A percentile compares a stretch with the other conserved stretches of the same genome.
phyloP scores from a whole-genome alignment of 2,797 vertebrate species.

The Tamandua tetradactyla region DNA sequence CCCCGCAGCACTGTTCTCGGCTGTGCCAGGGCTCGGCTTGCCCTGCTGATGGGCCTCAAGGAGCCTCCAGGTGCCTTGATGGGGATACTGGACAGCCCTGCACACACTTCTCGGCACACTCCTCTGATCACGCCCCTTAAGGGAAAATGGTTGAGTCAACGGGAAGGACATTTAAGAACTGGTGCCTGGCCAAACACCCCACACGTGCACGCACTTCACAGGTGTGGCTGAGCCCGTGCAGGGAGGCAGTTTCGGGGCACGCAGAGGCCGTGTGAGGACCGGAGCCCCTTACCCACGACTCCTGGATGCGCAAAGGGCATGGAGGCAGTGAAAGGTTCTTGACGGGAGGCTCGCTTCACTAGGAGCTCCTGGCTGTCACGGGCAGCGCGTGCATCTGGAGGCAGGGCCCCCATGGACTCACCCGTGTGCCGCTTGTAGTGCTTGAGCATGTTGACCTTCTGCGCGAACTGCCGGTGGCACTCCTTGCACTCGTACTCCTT shows the following conservation, averaged over 20 bases:
- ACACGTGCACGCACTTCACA: not conserved
- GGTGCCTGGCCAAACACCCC: not conserved
- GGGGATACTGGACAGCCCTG: rapidly evolving
- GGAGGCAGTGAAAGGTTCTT: not conserved
- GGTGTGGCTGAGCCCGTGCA: not conserved
- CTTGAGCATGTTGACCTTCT: constrained; percentile 99
- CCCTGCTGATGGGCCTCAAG: not conserved
- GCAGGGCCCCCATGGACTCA: constrained; percentile 83
- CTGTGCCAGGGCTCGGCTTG: not conserved
- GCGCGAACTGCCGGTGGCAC: constrained; percentile 97
- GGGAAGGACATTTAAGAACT: too few species aligned
- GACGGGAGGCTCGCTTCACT: not conserved
- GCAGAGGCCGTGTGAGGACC: too few species aligned
- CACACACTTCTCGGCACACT: not conserved
- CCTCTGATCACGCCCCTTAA: not conserved
- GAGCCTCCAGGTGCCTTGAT: not conserved
- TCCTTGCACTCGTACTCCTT: constrained; percentile 98
- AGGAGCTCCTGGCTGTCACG: not conserved
- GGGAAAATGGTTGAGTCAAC: not conserved
- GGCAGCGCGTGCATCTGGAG: too few species aligned
- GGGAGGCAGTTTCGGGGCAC: too few species aligned
- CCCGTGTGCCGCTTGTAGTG: constrained; percentile 98
- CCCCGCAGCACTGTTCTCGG: too few species aligned
- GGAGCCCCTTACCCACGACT: too few species aligned
- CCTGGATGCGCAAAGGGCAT: not conserved